Base-by-base conservation (phyloP, 2,888 invertebrate genomes). In the Dicycla oo region DNA sequence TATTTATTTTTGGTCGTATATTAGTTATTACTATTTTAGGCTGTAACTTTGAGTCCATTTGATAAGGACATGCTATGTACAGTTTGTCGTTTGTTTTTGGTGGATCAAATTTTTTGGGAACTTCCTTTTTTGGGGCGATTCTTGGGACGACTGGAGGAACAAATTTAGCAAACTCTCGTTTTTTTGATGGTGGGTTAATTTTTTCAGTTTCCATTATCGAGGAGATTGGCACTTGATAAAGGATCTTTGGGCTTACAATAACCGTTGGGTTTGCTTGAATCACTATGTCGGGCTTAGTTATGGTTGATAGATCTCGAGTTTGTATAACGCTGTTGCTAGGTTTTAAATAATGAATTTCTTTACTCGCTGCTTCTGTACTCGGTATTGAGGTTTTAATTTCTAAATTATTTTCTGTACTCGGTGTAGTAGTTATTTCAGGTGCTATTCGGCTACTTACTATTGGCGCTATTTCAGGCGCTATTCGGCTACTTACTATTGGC, bases 11-110 rank as follows among this genome's bases (percentile, higher is more conserved):
- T 40, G 92, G 89, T 71, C 91, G 88, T 73, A 94, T 84, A 63
- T 94, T 95, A 57, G 94, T 92, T 75, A 95, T 93, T 8, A 95
- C 91, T 78, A 94, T 92, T 85, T 95, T 95, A 56, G 95, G 93
- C 82, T 93, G 92, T 38, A 91, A 75, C 73, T 93, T 95, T 2
- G 93, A 85, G 74, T 95, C 95, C 88, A 93, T 91, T 89, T 94
- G 94, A 76, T 93, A 94, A 3, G 94, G 93, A 67, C 94, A 94
- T 11, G 94, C 91, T 78, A 95, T 93, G 53, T 88, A 92, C 3
- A 94, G 81, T 78, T 94, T 95, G 13, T 95, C 94, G 70, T 90
- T 92, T n/a, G 65, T 30, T 83, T 92, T 94, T 3, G 83, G 73
- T 75, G 87, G 87, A 7, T 94, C 93, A 5, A 87, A 80, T 34